Base-by-base conservation (phyloP, 2,888 invertebrate genomes). In the Electrophaes corylata region DNA sequence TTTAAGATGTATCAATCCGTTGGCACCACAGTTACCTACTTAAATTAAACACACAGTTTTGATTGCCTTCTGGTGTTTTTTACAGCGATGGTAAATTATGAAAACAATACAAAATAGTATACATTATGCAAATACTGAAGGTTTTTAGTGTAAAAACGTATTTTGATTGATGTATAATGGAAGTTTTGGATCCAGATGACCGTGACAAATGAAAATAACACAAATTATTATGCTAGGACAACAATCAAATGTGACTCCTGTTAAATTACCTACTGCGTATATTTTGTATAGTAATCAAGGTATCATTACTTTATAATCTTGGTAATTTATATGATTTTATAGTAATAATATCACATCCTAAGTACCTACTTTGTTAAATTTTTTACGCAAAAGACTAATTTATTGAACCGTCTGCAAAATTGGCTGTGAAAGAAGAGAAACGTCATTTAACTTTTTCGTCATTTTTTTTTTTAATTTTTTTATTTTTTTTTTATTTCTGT, bases 171-270 rank as follows among this genome's bases (percentile, higher is more conserved):
- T 20, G 49, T 33, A 10, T 52, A 35, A 55, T 63, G 61, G 29
- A 52, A 66, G 62, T 65, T 70, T 63, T 69, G 54, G 39, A 40
- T 52, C 69, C 70, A 68, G 62, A 64, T 62, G 49, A 62, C 49
- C 53, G 47, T 69, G 56, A 53, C 50, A 8, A 29, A n/a, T 58
- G 59, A 53, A 69, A 67, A 70, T 68, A 54, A 67, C 54, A 35
- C 44, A 62, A 64, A 70, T 70, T 62, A 66, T n/a, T 56, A 73
- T 47, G 63, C 60, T 68, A 29, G 44, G 16, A 61, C 64, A 60
- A 61, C 64, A 61, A 62, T 57, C n/a, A n/a, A 60, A 52, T 48
- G 44, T 10, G 10, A 10, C 47, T 37, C 47, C 48, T 19, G 43
- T 37, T 19, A 56, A 53, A 64, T 64, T 60, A 63, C 56, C 2